Evolutionary conservation across 2,888 invertebrate species (phyloP).

Genomic region (Caenorhabditis imperialis): DNA sequence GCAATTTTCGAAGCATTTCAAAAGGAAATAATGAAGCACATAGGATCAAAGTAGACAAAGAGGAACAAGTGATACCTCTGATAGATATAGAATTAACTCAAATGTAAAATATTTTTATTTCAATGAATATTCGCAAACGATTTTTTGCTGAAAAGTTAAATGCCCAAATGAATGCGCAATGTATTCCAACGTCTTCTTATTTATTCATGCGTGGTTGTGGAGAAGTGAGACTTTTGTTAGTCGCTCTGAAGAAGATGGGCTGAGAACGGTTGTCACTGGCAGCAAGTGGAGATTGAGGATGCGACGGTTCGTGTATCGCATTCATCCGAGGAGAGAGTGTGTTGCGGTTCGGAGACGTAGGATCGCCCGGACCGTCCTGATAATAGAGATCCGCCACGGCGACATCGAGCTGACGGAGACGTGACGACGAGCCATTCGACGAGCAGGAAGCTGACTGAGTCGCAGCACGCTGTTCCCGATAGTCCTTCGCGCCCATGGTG

Average conservation of each 20-base stretch:
- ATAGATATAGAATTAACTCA: no score
- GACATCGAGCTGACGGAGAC: slow-evolving; percentile 41
- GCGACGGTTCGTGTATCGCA: slow-evolving; percentile 21
- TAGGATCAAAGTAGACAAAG: no score
- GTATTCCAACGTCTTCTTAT: background rate
- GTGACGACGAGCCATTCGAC: slow-evolving; percentile 31
- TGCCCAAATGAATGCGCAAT: no score
- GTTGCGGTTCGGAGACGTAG: slow-evolving; percentile 22
- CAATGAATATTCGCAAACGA: no score
- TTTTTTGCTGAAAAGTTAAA: no score
- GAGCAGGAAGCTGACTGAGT: slow-evolving; percentile 22
- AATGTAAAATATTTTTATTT: no score
- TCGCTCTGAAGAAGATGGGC: slow-evolving; percentile 38
- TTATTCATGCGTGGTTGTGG: slow-evolving; percentile 6
- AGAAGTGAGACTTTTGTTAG: slow-evolving; percentile 26
- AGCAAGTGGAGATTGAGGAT: slow-evolving; percentile 29
- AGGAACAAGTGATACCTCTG: no score
- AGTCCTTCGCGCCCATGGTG: slow-evolving; percentile 29
- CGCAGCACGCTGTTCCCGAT: slow-evolving; percentile 15
- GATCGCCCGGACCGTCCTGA: slow-evolving; percentile 39
- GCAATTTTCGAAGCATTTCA: slow-evolving; percentile 53
- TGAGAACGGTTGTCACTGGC: slow-evolving; percentile 10
- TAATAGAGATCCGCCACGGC: slow-evolving; percentile 37
- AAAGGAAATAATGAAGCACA: background rate
- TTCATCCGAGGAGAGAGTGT: slow-evolving; percentile 23